These are phyloP conservation scores for Stenotaenia linearis DNA, from an alignment of 2,888 invertebrate genomes.

Conservation along the genomic window DNA sequence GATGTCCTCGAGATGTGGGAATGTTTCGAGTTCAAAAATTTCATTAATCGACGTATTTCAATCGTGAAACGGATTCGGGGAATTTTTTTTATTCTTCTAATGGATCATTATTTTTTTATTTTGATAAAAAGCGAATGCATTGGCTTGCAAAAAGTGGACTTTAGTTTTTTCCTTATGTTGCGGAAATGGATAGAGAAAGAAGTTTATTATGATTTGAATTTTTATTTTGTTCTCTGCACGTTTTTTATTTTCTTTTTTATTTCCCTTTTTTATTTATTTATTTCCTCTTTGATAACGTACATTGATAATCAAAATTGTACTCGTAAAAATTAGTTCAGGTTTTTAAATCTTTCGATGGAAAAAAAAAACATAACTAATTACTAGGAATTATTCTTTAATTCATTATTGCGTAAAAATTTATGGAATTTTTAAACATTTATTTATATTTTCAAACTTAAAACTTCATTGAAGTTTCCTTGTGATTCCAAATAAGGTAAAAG, in stretches of 20 bases:
- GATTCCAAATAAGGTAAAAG: neutral
- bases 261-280: neutral
- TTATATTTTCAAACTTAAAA: neutral
- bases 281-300: conserved; percentile 1
- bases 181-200: conserved; percentile 20
- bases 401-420: neutral
- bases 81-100: neutral
- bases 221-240: neutral
- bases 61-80: neutral
- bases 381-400: neutral
- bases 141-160: conserved; percentile 16
- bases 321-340: neutral
- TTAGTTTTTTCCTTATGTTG: conserved; percentile 21
- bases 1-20: neutral
- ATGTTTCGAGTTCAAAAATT: neutral
- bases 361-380: neutral
- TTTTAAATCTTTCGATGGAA: neutral
- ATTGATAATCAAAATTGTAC: neutral
- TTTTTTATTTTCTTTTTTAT: neutral
- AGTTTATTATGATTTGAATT: conserved; percentile 26
- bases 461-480: conserved; percentile 14
- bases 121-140: conserved; percentile 1
- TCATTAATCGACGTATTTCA: neutral
- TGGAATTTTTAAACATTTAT: neutral
- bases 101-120: neutral